Percentiles rank a stretch among this genome's conserved stretches.
Conservation (phyloP, 2,888 invertebrate genomes). For the Ceramica pisi region DNA sequence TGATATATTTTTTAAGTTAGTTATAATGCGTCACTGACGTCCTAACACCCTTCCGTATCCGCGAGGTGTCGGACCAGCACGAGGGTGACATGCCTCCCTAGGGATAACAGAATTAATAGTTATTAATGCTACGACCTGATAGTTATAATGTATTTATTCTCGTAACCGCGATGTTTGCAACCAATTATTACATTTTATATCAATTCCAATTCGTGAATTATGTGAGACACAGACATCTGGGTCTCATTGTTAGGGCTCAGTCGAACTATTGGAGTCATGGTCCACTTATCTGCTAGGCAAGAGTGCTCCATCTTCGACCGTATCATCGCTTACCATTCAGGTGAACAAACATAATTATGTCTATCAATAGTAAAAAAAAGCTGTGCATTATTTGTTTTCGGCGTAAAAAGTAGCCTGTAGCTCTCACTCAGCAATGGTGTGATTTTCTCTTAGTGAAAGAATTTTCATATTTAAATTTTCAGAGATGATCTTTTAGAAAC, state of each 20-base stretch:
- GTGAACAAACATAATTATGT: too few species aligned
- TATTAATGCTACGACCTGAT: conserved; percentile 25
- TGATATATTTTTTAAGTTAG: conserved; percentile 34
- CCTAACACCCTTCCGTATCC: neutral
- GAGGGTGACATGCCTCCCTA: conserved; percentile 15
- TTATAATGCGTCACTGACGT: conserved; percentile 2
- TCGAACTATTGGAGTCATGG: neutral
- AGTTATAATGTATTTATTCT: conserved; percentile 34
- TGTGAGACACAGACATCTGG: neutral
- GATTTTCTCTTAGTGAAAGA: too few species aligned
- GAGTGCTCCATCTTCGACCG: too few species aligned
- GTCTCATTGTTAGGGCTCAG: conserved; percentile 1
- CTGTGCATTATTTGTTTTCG: too few species aligned
- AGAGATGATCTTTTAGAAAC: too few species aligned
- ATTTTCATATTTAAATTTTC: too few species aligned
- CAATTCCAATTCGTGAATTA: neutral
- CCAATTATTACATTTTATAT: neutral
- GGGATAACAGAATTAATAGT: conserved; percentile 22
- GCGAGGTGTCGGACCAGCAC: neutral
- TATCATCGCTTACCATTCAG: too few species aligned
- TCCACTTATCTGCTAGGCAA: neutral
- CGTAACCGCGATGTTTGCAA: neutral
- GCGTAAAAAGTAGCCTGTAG: too few species aligned
- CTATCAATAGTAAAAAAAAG: too few species aligned
- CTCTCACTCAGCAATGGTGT: too few species aligned